A percentile compares a stretch with the other conserved stretches of the same genome.
Evolutionary conservation across 2,888 invertebrate species (phyloP).

Genomic region (Drosophila mimetica): DNA sequence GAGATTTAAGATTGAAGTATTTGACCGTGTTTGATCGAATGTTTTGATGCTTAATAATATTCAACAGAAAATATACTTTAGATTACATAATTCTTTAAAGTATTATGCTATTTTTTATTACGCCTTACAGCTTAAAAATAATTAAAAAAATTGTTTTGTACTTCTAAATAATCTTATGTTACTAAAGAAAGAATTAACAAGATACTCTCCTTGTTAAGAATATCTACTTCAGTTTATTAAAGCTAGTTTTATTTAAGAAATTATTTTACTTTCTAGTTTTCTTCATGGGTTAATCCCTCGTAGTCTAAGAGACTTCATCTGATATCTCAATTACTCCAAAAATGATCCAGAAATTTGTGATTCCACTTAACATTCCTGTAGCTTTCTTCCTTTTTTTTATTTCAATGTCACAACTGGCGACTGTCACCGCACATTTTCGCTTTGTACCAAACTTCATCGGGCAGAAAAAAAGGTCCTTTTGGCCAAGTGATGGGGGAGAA

Average conservation of each 20-base stretch:
- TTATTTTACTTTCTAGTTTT: no score
- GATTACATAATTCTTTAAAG: no score
- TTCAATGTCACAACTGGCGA: constrained; percentile 67
- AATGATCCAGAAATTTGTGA: constrained; percentile 8
- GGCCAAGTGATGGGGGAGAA: constrained; percentile 44
- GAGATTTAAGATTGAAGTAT: constrained; percentile 9
- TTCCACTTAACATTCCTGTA: constrained; percentile 16
- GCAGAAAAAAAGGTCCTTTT: constrained; percentile 51
- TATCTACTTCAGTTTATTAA: no score
- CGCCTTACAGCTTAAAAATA: no score
- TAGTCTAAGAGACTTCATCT: background rate
- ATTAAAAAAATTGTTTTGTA: no score
- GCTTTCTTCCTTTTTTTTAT: constrained; percentile 42
- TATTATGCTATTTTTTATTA: no score
- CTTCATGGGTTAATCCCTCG: no score
- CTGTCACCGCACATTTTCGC: constrained; percentile 77
- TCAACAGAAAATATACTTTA: no score
- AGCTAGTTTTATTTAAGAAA: no score
- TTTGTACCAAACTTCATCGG: constrained; percentile 66
- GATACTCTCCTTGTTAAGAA: no score
- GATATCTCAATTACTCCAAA: constrained; percentile 20
- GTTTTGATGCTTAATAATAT: background rate
- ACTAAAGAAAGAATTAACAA: no score
- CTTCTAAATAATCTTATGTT: no score
- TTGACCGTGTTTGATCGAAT: background rate